phyloP scores from a whole-genome alignment of 2,113 vertebrate genomes.

The Pelmatolapia mariae region DNA sequence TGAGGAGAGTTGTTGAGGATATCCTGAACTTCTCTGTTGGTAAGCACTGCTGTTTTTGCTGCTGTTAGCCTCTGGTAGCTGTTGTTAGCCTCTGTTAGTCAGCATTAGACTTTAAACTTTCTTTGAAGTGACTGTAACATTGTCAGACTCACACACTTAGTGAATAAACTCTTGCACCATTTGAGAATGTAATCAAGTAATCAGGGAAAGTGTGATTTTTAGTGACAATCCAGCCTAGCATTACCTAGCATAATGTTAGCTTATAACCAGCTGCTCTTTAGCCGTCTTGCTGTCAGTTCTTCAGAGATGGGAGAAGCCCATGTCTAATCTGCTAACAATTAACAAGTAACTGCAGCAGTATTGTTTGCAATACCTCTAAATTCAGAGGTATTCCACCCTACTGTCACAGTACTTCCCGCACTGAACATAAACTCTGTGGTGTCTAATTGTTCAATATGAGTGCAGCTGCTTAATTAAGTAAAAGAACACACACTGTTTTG shows the following conservation, averaged over 20 bases:
- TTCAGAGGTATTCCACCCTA: neutral
- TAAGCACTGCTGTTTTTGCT: neutral
- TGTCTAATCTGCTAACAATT: neutral
- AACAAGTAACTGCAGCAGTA: neutral
- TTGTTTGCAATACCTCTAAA: neutral
- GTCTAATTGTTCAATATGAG: neutral
- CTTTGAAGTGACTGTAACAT: neutral
- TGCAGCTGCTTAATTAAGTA: neutral
- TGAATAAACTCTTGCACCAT: neutral
- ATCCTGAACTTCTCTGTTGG: neutral
- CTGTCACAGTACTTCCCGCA: neutral
- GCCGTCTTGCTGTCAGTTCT: neutral
- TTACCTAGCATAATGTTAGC: neutral
- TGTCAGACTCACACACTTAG: neutral
- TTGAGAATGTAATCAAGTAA: neutral
- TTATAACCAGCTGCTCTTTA: neutral
- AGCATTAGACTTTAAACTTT: neutral
- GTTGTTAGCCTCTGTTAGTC: neutral
- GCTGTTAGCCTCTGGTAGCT: neutral
- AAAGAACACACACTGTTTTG: neutral
- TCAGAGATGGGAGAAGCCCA: neutral
- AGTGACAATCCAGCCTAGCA: neutral
- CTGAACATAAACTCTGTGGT: neutral
- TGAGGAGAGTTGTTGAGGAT: neutral
- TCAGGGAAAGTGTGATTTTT: neutral